A percentile compares a stretch with the other conserved stretches of the same genome.
These are phyloP conservation scores for Rhopilema esculentum DNA, from an alignment of 30 jellyfish, hydroid and myxozoan species.

Conservation along the genomic window DNA sequence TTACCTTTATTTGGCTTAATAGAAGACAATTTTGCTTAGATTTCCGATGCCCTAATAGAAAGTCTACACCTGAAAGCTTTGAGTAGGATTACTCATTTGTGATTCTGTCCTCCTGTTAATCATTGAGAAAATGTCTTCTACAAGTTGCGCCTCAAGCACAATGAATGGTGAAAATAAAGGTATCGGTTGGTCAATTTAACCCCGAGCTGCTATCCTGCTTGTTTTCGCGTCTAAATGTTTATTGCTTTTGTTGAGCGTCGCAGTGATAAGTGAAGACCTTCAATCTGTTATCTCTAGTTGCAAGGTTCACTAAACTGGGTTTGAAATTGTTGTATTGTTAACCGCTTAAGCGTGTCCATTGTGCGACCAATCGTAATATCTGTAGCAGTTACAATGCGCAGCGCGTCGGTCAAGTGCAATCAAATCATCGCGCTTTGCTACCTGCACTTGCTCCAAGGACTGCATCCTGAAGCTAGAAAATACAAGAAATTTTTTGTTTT, in stretches of 20 bases:
- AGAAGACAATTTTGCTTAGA: no score
- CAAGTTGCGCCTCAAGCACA: no score
- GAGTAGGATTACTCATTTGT: no score
- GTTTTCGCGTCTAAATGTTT: neutral
- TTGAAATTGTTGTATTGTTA: neutral
- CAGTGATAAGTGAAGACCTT: neutral
- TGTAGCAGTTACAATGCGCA: conserved; percentile 33
- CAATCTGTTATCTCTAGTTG: neutral
- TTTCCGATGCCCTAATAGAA: no score
- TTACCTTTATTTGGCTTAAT: no score
- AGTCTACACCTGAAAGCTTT: no score
- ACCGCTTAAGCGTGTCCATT: conserved; percentile 27
- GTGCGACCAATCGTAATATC: conserved; percentile 3
- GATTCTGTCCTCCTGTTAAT: no score
- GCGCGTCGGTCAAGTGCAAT: conserved; percentile 67
- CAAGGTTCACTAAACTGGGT: neutral
- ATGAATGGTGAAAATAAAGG: no score
- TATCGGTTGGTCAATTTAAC: no score
- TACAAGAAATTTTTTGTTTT: neutral
- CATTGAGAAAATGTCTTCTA: no score
- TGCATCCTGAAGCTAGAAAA: neutral
- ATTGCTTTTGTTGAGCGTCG: neutral
- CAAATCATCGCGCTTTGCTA: conserved; percentile 52
- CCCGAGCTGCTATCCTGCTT: neutral
- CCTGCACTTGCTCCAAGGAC: conserved; percentile 6